Evolutionary conservation across 2,888 invertebrate species (phyloP).

Genomic region (Urechis unicinctus): DNA sequence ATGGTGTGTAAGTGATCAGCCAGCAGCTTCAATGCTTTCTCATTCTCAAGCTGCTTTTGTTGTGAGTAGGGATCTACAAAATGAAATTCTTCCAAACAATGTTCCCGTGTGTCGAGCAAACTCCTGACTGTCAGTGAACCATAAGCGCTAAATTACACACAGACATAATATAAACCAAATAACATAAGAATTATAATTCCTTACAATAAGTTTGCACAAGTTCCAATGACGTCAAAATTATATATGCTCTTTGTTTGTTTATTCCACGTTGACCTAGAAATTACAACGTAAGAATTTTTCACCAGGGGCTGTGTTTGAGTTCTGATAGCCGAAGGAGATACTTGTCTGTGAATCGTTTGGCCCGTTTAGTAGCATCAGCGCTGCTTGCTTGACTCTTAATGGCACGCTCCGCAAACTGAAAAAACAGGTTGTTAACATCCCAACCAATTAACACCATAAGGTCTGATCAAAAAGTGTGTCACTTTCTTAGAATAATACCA

Average conservation of each 20-base stretch:
- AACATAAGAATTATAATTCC: too few species aligned
- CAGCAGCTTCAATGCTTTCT: conserved; percentile 68
- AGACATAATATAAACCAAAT: background rate
- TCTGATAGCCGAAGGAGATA: conserved; percentile 73
- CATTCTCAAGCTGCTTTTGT: conserved; percentile 84
- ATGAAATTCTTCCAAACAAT: conserved; percentile 80
- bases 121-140: conserved; percentile 82
- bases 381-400: conserved; percentile 70
- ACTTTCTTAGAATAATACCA: background rate
- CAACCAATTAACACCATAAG: too few species aligned
- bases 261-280: background rate
- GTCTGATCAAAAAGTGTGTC: background rate
- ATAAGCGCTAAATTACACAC: conserved; percentile 56
- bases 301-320: conserved; percentile 73
- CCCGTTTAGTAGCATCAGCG: conserved; percentile 70
- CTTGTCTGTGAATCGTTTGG: conserved; percentile 73
- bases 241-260: too few species aligned
- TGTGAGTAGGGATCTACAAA: conserved; percentile 79
- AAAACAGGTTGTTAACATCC: too few species aligned
- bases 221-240: too few species aligned
- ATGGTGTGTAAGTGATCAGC: conserved; percentile 63
- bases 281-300: conserved; percentile 47
- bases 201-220: too few species aligned
- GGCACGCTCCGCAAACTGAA: conserved; percentile 70
- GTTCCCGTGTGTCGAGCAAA: conserved; percentile 85